Percentiles rank a stretch among this genome's conserved stretches.
These are phyloP conservation scores for Thymallus thymallus DNA, from an alignment of 2,113 vertebrate genomes.

Conservation along the genomic window DNA sequence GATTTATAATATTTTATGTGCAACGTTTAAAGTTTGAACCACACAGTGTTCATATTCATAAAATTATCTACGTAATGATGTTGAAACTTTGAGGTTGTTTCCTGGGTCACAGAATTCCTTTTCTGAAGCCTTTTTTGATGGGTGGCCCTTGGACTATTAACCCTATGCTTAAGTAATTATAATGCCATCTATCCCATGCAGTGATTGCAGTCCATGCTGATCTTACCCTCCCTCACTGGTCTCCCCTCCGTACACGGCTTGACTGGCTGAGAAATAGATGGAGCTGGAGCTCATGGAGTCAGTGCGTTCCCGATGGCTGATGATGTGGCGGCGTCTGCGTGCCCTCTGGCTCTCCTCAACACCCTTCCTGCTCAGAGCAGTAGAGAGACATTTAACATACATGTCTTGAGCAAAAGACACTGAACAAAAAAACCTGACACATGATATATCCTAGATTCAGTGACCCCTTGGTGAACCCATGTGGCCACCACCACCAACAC, in stretches of 20 bases:
- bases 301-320: constrained; percentile 77
- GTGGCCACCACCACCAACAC: constrained; percentile 34
- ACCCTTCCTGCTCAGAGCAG: constrained; percentile 71
- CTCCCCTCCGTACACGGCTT: constrained; percentile 78
- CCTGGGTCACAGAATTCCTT: too few relatives aligned
- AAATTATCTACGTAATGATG: too few relatives aligned
- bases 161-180: too few relatives aligned
- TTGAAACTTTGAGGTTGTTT: too few relatives aligned
- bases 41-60: too few relatives aligned
- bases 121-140: too few relatives aligned
- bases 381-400: neutral
- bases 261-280: constrained; percentile 89
- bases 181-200: neutral
- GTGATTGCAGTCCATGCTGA: neutral
- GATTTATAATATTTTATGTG: too few relatives aligned
- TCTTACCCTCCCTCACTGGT: constrained; percentile 89
- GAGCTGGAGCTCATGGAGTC: constrained; percentile 91
- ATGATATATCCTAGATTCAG: neutral
- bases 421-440: neutral
- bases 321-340: constrained; percentile 71
- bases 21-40: too few relatives aligned
- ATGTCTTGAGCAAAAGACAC: too few relatives aligned
- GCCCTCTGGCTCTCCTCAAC: constrained; percentile 83
- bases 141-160: too few relatives aligned
- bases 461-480: neutral